These are phyloP conservation scores for Brachirus orientalis DNA, from an alignment of 2,113 vertebrate species.

Conservation along the genomic window DNA sequence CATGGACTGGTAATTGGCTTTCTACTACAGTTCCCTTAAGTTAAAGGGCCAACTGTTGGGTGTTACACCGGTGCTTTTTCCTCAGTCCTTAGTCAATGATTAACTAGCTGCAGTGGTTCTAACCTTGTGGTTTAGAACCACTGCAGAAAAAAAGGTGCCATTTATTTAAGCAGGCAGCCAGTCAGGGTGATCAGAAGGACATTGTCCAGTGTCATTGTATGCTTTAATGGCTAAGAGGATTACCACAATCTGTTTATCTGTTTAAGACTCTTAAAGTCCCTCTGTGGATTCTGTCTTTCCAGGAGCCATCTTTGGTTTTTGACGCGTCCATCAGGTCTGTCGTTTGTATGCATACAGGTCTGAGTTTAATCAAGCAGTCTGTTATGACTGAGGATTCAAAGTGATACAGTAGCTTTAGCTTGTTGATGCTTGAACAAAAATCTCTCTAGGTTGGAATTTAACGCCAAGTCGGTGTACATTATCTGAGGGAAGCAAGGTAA, in stretches of 20 bases:
- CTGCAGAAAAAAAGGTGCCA: conserved; percentile 34
- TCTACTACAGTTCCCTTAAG: conserved; percentile 1
- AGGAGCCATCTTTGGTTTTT: conserved; percentile 55
- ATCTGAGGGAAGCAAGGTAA: conserved; percentile 69
- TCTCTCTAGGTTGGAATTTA: conserved; percentile 62
- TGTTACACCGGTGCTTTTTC: conserved; percentile 19
- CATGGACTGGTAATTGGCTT: not conserved
- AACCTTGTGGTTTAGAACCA: conserved; percentile 2
- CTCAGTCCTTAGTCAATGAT: not conserved
- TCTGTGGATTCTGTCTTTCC: conserved; percentile 22
- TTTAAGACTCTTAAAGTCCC: conserved; percentile 67
- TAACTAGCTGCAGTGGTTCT: conserved; percentile 5
- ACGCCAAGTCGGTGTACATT: conserved; percentile 10
- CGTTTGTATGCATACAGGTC: not conserved
- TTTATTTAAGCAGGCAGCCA: conserved; percentile 52
- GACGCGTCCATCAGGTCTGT: conserved; percentile 26
- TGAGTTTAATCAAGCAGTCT: not conserved
- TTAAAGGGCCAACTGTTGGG: not conserved
- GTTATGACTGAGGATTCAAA: not conserved
- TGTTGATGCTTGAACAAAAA: conserved; percentile 37
- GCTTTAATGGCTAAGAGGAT: conserved; percentile 77
- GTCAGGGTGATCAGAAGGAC: conserved; percentile 46
- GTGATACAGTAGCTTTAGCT: conserved; percentile 5
- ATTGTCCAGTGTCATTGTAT: conserved; percentile 49
- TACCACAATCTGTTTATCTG: conserved; percentile 78